Evolutionary conservation across 2,888 invertebrate species (phyloP).

Genomic region (Torymus aiolomorphi): DNA sequence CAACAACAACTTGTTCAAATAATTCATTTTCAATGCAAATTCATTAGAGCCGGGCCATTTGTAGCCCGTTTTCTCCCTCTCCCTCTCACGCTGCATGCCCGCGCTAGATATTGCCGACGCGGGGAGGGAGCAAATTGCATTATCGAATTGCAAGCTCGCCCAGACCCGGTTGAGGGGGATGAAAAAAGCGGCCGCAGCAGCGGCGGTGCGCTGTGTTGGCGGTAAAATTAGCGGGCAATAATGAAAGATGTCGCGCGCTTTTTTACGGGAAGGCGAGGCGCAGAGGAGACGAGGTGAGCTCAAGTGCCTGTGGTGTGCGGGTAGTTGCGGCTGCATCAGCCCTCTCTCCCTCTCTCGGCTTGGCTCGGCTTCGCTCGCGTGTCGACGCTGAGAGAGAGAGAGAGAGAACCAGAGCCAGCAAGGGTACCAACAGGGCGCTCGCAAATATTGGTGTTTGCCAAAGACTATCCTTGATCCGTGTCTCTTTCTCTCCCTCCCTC

Average conservation of each 20-base stretch:
- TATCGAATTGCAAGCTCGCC: conserved; percentile 4
- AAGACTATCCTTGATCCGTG: conserved; percentile 73
- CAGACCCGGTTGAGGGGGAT: no score
- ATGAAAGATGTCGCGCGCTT: conserved; percentile 3
- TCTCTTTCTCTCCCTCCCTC: conserved; percentile 71
- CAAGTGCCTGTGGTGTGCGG: conserved; percentile 60
- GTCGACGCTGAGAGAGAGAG: conserved; percentile 64
- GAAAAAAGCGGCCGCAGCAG: neutral
- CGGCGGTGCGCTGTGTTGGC: neutral
- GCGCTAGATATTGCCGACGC: neutral
- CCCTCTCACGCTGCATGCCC: neutral
- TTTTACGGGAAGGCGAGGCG: neutral
- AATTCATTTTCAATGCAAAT: conserved; percentile 37
- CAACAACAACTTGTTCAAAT: conserved; percentile 17
- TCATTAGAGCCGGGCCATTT: conserved; percentile 22
- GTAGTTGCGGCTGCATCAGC: conserved; percentile 65
- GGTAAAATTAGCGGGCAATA: neutral
- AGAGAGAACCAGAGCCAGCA: conserved; percentile 65
- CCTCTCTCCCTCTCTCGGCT: neutral
- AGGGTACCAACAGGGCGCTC: conserved; percentile 74
- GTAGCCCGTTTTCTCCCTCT: no score
- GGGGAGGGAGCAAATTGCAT: neutral
- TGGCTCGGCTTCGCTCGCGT: neutral
- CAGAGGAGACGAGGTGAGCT: conserved; percentile 27
- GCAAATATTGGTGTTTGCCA: conserved; percentile 76